These are phyloP conservation scores for Oreortyx pictus DNA, from an alignment of 2,797 vertebrate genomes.

Conservation along the genomic window DNA sequence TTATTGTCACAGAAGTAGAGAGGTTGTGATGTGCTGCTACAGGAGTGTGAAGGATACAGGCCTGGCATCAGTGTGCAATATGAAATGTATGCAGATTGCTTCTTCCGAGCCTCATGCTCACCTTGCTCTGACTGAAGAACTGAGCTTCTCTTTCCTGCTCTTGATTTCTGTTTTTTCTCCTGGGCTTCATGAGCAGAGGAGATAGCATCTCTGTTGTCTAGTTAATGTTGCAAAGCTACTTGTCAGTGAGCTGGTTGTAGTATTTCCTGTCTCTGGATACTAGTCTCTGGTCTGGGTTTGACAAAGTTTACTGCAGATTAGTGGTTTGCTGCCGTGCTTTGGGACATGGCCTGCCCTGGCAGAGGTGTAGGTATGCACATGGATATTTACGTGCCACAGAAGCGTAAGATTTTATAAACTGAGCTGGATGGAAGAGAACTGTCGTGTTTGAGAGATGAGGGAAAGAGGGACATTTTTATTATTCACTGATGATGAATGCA, in stretches of 20 bases:
- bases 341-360: neutral
- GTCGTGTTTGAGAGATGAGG: neutral
- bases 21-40: neutral
- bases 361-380: rapidly evolving
- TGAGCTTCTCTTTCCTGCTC: neutral
- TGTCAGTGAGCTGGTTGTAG: rapidly evolving
- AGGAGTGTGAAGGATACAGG: rapidly evolving
- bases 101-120: neutral
- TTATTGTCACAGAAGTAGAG: neutral
- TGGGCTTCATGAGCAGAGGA: neutral
- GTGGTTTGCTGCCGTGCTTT: neutral
- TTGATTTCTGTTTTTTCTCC: neutral
- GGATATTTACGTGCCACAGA: rapidly evolving
- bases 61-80: neutral
- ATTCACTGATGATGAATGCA: neutral
- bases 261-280: neutral
- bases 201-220: neutral
- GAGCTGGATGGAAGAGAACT: neutral
- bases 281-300: neutral
- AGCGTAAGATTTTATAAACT: neutral
- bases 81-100: neutral
- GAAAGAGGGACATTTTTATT: rapidly evolving
- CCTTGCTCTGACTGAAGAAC: neutral
- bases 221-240: neutral
- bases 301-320: neutral